phyloP scores from a whole-genome alignment of 1,140 invertebrate species.

The Frieseomelitta varia region DNA sequence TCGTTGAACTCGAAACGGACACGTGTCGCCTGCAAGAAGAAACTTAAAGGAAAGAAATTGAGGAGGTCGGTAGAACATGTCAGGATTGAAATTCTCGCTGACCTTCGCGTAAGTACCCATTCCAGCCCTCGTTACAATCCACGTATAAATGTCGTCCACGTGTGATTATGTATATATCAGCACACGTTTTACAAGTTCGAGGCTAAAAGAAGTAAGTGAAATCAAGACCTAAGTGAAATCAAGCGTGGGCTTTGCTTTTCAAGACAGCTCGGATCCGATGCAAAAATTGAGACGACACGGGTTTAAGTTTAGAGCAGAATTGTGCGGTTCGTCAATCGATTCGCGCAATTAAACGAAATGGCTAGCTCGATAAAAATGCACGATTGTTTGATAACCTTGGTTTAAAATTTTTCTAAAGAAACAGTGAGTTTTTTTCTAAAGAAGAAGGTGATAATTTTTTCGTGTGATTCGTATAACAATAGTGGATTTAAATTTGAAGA shows the following conservation, averaged over 20 bases:
- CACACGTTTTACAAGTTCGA: constrained; percentile 34
- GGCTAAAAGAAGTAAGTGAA: constrained; percentile 52
- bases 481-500: background rate
- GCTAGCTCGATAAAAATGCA: background rate
- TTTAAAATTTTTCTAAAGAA: background rate
- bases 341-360: constrained; percentile 14
- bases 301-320: constrained; percentile 40
- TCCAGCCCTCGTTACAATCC: constrained; percentile 34
- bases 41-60: background rate
- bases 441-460: background rate
- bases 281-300: background rate
- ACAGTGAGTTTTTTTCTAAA: background rate
- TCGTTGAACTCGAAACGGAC: background rate
- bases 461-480: background rate
- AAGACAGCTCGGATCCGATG: background rate
- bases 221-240: constrained; percentile 42
- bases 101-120: constrained; percentile 36
- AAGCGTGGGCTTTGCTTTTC: constrained; percentile 42
- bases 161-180: constrained; percentile 36
- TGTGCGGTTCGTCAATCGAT: constrained; percentile 1
- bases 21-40: too few species aligned
- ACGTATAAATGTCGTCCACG: constrained; percentile 53
- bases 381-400: background rate
- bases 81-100: constrained; percentile 38
- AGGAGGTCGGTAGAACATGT: background rate